These are phyloP conservation scores for Chelonus formosanus DNA, from an alignment of 2,888 invertebrate species.

Conservation along the genomic window DNA sequence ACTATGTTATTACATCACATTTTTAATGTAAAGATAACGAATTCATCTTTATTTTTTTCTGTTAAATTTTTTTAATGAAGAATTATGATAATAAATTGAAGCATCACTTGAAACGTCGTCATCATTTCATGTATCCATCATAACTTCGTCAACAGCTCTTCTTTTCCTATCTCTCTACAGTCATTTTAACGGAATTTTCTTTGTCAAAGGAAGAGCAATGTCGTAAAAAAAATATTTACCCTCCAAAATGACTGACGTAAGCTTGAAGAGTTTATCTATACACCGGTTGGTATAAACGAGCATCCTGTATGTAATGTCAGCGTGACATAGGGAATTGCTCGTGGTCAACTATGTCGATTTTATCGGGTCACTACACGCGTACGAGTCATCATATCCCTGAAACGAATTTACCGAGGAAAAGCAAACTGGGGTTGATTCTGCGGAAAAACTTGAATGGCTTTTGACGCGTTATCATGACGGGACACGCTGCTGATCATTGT, in stretches of 20 bases:
- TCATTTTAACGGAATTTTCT: slow-evolving; percentile 5
- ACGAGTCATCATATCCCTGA: not conserved
- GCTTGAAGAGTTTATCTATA: slow-evolving; percentile 4
- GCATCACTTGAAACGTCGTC: no score
- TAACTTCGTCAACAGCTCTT: no score
- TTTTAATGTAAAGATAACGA: slow-evolving; percentile 56
- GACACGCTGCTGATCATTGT: slow-evolving; percentile 20
- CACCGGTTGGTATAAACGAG: slow-evolving; percentile 24
- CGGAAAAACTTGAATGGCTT: slow-evolving; percentile 15
- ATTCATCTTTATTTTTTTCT: no score
- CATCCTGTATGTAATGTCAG: slow-evolving; percentile 23
- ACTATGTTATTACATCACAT: slow-evolving; percentile 72
- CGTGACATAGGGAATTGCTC: slow-evolving; percentile 11
- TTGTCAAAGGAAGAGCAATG: slow-evolving; percentile 17
- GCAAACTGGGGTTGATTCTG: slow-evolving; percentile 6
- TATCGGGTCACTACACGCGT: slow-evolving; percentile 31
- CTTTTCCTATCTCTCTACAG: not conserved
- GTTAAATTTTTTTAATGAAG: not conserved
- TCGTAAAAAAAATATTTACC: slow-evolving; percentile 7
- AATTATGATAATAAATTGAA: no score
- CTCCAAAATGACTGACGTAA: slow-evolving; percentile 22
- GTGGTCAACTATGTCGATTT: slow-evolving; percentile 22
- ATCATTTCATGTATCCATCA: no score
- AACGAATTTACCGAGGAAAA: slow-evolving; percentile 17
- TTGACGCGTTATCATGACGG: slow-evolving; percentile 18